These are phyloP conservation scores for Phyto melanocephala DNA, from an alignment of 2,888 invertebrate species.

Conservation along the genomic window DNA sequence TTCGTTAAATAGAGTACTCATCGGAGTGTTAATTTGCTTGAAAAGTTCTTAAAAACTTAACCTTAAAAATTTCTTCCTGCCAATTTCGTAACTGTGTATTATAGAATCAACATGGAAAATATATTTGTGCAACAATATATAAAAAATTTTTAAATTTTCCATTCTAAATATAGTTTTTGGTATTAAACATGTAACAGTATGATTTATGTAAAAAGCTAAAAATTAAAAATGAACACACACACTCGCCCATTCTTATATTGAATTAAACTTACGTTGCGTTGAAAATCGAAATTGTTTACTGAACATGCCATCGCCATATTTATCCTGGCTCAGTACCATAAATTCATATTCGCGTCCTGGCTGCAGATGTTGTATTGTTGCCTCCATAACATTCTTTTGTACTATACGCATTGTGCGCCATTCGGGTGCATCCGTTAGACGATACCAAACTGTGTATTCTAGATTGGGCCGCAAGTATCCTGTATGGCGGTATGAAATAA, in stretches of 20 bases:
- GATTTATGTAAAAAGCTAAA: neutral
- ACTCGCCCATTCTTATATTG: neutral
- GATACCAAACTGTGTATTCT: constrained; percentile 93
- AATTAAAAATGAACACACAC: neutral
- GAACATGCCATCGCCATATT: constrained; percentile 92
- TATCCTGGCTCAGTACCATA: constrained; percentile 93
- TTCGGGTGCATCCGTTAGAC: constrained; percentile 85
- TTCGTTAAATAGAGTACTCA: too few relatives aligned
- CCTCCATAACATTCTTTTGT: constrained; percentile 86
- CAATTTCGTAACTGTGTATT: too few relatives aligned
- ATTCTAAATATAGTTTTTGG: neutral
- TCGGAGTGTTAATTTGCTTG: too few relatives aligned
- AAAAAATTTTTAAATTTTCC: neutral
- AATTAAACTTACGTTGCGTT: constrained; percentile 81
- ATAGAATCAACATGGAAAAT: too few relatives aligned
- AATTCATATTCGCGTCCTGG: constrained; percentile 92
- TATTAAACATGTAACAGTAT: neutral
- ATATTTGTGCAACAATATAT: neutral
- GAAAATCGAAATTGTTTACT: constrained; percentile 89
- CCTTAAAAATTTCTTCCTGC: too few relatives aligned
- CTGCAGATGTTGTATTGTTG: constrained; percentile 87
- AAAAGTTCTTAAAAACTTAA: too few relatives aligned
- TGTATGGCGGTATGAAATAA: constrained; percentile 67
- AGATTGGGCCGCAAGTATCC: constrained; percentile 87
- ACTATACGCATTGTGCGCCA: constrained; percentile 91